A percentile compares a stretch with the other conserved stretches of the same genome.
Evolutionary conservation across 1,140 invertebrate genomes (phyloP).

Genomic region (Chlorops oryzae): DNA sequence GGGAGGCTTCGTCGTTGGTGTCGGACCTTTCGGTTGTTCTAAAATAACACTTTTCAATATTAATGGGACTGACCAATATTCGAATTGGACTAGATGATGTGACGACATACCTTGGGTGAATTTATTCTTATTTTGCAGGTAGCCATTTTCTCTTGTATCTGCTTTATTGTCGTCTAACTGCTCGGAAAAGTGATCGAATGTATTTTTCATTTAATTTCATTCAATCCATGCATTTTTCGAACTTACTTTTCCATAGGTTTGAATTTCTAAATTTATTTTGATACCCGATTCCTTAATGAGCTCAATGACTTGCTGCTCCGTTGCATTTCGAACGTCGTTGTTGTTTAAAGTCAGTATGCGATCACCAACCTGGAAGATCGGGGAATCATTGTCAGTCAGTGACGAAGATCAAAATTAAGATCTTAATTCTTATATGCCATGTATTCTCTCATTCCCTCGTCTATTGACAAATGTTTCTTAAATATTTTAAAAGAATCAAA

Average conservation of each 20-base stretch:
- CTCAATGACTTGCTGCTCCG: slow-evolving; percentile 92
- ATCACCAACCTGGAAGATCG: slow-evolving; percentile 71
- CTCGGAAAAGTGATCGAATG: no score
- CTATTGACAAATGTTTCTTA: no score
- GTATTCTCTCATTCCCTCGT: no score
- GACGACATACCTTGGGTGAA: slow-evolving; percentile 29
- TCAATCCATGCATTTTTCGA: no score
- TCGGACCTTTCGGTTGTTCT: no score
- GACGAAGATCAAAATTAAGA: no score
- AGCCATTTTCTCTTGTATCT: slow-evolving; percentile 34
- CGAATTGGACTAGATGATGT: no score
- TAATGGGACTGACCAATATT: background rate
- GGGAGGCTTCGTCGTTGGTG: slow-evolving; percentile 1
- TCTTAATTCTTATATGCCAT: no score
- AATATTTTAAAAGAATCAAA: no score
- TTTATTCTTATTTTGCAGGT: slow-evolving; percentile 37
- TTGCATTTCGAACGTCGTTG: slow-evolving; percentile 79
- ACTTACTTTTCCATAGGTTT: slow-evolving; percentile 61
- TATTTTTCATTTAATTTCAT: no score
- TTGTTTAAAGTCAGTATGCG: slow-evolving; percentile 90
- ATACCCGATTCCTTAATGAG: slow-evolving; percentile 87
- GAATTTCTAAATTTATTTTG: slow-evolving; percentile 86
- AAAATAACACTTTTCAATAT: no score
- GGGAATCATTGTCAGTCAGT: no score
- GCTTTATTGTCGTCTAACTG: slow-evolving; percentile 16